Base-by-base conservation (phyloP, 1,140 invertebrate species). In the Trachymyrmex cornetzi region DNA sequence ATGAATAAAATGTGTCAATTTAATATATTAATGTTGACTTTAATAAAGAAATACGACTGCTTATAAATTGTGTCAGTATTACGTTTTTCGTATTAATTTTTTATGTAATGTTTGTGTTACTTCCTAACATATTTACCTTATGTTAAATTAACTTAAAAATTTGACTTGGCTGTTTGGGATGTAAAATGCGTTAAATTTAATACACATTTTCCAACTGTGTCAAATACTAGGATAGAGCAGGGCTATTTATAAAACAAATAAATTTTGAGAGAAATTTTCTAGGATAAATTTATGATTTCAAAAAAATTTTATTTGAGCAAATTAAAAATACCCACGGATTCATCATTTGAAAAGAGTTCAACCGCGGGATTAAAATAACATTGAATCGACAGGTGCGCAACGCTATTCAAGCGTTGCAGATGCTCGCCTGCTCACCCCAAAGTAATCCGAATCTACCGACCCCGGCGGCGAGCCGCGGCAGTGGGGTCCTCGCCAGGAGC, bases 351-450 rank as follows among this genome's bases (percentile, higher is more conserved):
- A 1, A 34, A 16, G 34, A 30, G 12, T 7, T 19, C 2, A 9
- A 19, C 16, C 12, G 44, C 19, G 44, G 24, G 27, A 80, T 80
- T 67, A 44, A 71, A 82, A 48, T 44, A 24, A 74, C 12, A 4
- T 75, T 82, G 69, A 30, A 57, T 86, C 77, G 24, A 72, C 86
- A 98, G 97, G 97, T 98, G 48, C 96, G 97, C 57, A 97, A 97
- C 92, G 98, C 98, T 4, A 98, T 98, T 85, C 97, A 98, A 93
- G 97, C 97, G 1, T 95, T 98, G 30, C 98, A 98, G 94, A 97
- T 97, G 93, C 96, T 98, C 96, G 96, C 97, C 6, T 96, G 96
- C 66, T 94, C 94, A 11, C 94, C 94, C 0, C 95, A 94, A 55
- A 95, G 95, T 85, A 95, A 95, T 77, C 94, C 95, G 1, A 95